phyloP scores from a whole-genome alignment of 2,797 vertebrate genomes.

The Dermochelys coriacea region DNA sequence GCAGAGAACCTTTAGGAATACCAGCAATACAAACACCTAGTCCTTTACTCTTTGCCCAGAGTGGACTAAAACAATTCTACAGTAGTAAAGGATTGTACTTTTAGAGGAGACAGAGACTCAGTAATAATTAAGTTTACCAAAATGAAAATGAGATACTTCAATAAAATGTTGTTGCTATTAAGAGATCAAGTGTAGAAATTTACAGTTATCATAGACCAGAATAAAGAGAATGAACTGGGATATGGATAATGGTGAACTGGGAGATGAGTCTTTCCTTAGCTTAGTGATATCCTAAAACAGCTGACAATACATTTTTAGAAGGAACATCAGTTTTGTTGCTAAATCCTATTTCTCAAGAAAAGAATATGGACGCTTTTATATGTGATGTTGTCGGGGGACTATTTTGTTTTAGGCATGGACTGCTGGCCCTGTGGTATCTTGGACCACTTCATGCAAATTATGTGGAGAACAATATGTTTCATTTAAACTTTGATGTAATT shows the following conservation, averaged over 20 bases:
- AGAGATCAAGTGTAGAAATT: background rate
- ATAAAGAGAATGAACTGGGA: background rate
- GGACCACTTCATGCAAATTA: background rate
- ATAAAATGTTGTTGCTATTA: too few species aligned
- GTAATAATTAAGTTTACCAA: background rate
- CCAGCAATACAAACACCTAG: background rate
- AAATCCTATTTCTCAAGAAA: background rate
- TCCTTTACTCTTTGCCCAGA: background rate
- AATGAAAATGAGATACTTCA: too few species aligned
- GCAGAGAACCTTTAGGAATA: background rate
- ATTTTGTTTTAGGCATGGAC: background rate
- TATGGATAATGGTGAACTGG: background rate
- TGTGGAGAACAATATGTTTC: background rate
- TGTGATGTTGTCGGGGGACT: background rate
- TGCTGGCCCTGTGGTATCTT: background rate
- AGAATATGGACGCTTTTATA: background rate
- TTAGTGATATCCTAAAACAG: background rate
- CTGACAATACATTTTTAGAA: background rate
- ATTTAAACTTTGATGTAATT: background rate
- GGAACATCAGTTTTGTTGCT: background rate
- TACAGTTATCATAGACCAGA: background rate
- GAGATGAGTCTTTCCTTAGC: background rate
- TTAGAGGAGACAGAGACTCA: background rate
- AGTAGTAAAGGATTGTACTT: background rate
- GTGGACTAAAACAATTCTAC: background rate